Evolutionary conservation across 2,797 vertebrate genomes (phyloP), one percentile per base, ranked within the genome.

Genomic region (Coregonus suidteri): DNA sequence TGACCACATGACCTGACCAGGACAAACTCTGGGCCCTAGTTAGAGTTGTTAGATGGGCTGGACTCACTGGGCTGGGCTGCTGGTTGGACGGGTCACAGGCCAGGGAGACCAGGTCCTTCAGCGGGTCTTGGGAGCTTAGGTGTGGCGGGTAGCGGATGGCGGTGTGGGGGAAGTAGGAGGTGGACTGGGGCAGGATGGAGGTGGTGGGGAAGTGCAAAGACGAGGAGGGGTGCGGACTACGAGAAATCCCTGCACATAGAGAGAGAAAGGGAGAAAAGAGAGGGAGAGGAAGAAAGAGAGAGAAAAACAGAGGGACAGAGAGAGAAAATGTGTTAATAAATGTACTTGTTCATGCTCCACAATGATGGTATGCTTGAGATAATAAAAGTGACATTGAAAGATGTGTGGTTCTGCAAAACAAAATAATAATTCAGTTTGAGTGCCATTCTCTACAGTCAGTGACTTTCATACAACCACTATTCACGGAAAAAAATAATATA

Each of bases 131-230:
- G 65, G 97, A 94, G 85, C 95, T 94, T 92, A 99, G 95, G 89
- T 99, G 97, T 37, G 97, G 97, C 0, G 98, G 96, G 87, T 98
- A 99, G 79, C 97, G 96, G 86, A 98, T 99, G 73, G 97, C 96
- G 77, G 96, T 97, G 85, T 98, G 98, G 0, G 95, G 94, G 82
- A 98, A 99, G 92, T 98, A 99, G 75, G 96, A 93, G 80, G 96
- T 95, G 25, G 95, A 93, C 87, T 96, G 96, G 75, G 95, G 94
- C 78, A 96, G 93, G 83, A 96, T 95, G 81, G 95, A 96, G 13
- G 95, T 96, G 2, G 96, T 93, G 37, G 98, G 95, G 86, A 99
- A 99, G 88, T 98, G 97, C 85, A 99, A 95, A 66, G 97, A 94
- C 1, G 97, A 96, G 34, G 98, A 96, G 0, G 97, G 96, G 90